A percentile compares a stretch with the other conserved stretches of the same genome.
phyloP scores from a whole-genome alignment of 2,113 vertebrate species.

The Labeo catla region DNA sequence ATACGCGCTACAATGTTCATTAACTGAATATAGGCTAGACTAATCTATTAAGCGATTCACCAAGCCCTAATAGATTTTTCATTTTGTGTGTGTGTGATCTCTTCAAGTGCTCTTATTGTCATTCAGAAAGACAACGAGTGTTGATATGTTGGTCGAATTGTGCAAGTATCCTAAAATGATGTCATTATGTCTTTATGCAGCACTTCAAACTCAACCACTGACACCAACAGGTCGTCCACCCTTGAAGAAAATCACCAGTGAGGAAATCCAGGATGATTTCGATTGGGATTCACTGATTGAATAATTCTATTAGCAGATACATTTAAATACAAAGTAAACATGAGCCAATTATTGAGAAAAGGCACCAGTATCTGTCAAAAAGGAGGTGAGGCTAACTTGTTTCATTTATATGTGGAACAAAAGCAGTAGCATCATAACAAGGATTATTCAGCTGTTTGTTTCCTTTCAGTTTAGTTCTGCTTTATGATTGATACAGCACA shows the following conservation, averaged over 20 bases:
- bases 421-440: background rate
- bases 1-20: too few relatives aligned
- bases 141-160: background rate
- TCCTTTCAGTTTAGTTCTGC: background rate
- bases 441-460: background rate
- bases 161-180: background rate
- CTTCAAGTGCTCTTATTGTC: background rate
- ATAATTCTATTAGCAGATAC: constrained; percentile 53
- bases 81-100: background rate
- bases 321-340: background rate
- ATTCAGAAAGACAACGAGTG: background rate
- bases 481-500: background rate
- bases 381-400: background rate
- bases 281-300: constrained; percentile 80
- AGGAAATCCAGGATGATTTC: constrained; percentile 82
- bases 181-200: constrained; percentile 52
- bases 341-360: background rate
- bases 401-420: constrained; percentile 14
- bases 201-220: constrained; percentile 67
- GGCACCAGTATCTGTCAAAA: background rate
- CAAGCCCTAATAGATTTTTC: too few relatives aligned
- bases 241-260: constrained; percentile 77
- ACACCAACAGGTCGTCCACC: constrained; percentile 67
- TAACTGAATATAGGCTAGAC: too few relatives aligned
- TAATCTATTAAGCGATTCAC: too few relatives aligned